phyloP scores from a whole-genome alignment of 2,888 invertebrate species.

The Sycophila texana region DNA sequence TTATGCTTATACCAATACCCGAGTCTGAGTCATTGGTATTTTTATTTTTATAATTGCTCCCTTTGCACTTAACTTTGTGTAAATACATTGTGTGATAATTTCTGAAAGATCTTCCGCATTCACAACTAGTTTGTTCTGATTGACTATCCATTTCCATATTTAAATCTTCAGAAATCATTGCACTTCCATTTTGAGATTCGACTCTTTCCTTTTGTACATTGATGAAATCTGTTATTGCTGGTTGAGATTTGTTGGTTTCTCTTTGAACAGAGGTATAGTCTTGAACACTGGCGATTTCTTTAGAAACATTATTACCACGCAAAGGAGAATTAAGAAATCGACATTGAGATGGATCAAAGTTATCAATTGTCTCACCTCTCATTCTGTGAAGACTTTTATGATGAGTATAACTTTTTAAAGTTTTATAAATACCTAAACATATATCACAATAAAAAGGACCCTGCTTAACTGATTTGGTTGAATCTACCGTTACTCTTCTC shows the following conservation, averaged over 20 bases:
- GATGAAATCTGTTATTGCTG: constrained; percentile 30
- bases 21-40: constrained; percentile 67
- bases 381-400: constrained; percentile 57
- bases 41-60: constrained; percentile 38
- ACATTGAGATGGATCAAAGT: constrained; percentile 58
- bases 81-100: constrained; percentile 64
- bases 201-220: neutral
- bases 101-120: constrained; percentile 67
- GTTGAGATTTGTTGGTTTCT: constrained; percentile 35
- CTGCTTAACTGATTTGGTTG: neutral
- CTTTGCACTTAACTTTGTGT: constrained; percentile 65
- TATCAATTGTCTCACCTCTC: constrained; percentile 63
- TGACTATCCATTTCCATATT: constrained; percentile 19
- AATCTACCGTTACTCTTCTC: constrained; percentile 1
- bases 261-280: constrained; percentile 12
- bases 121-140: constrained; percentile 57
- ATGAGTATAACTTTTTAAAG: constrained; percentile 34
- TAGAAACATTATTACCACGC: constrained; percentile 11
- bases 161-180: constrained; percentile 25
- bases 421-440: constrained; percentile 61
- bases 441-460: constrained; percentile 58
- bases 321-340: constrained; percentile 61
- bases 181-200: constrained; percentile 37
- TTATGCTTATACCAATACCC: constrained; percentile 70
- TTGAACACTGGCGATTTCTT: constrained; percentile 8